Conservation (phyloP, 2,113 vertebrate genomes). For the Petroica traversi region DNA sequence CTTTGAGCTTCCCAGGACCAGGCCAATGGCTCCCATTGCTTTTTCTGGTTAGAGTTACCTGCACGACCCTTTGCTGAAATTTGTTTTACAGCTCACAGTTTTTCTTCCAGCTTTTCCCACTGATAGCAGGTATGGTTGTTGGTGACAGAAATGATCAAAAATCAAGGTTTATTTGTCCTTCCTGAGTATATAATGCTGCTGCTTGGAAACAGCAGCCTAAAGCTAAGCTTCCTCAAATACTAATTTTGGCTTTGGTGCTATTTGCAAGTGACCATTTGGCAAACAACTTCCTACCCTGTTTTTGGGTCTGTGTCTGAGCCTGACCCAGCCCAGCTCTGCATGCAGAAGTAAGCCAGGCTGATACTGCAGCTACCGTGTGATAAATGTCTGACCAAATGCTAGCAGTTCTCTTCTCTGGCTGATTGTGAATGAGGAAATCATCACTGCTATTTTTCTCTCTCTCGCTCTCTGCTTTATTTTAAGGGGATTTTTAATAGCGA, state of each 20-base stretch:
- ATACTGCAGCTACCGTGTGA: background rate
- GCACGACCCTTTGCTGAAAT: background rate
- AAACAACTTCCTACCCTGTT: rapidly evolving
- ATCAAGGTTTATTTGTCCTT: background rate
- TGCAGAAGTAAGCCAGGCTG: background rate
- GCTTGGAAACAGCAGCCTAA: background rate
- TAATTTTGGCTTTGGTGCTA: background rate
- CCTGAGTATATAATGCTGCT: rapidly evolving
- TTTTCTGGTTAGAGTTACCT: background rate
- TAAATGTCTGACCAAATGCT: background rate
- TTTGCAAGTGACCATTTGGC: background rate
- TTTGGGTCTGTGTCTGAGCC: background rate
- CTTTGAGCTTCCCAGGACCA: background rate
- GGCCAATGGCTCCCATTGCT: background rate
- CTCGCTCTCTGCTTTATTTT: background rate
- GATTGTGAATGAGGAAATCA: background rate
- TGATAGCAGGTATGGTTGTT: background rate
- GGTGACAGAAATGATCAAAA: background rate
- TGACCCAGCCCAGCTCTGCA: background rate
- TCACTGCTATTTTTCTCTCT: background rate
- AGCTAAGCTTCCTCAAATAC: background rate
- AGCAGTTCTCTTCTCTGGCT: background rate
- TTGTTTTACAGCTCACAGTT: background rate
- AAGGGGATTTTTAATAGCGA: background rate
- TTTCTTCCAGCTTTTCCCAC: background rate